Conservation (phyloP, 2,888 invertebrate species). For the Eilema griseolum region DNA sequence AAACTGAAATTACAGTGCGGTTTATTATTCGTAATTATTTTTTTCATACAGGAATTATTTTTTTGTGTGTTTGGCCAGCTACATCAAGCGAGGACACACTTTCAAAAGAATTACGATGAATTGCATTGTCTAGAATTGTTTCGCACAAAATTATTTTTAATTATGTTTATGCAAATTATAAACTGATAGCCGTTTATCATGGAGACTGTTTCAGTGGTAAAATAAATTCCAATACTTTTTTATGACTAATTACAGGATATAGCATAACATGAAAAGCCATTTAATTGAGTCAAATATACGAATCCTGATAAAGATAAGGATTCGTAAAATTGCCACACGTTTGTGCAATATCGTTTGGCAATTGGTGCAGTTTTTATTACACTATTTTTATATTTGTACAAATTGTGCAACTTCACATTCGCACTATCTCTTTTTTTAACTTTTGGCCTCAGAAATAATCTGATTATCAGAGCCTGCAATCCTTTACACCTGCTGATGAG, state of each 20-base stretch:
- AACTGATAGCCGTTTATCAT: constrained; percentile 4
- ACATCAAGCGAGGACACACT: constrained; percentile 9
- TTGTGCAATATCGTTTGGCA: constrained; percentile 2
- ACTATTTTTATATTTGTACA: constrained; percentile 3
- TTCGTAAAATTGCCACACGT: not conserved
- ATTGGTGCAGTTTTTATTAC: not conserved
- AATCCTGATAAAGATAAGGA: too few species aligned
- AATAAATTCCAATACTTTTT: not conserved
- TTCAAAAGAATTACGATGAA: not conserved
- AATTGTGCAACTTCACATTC: not conserved
- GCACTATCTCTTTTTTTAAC: not conserved
- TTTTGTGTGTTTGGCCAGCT: constrained; percentile 6
- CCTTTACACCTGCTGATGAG: too few species aligned
- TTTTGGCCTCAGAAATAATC: too few species aligned
- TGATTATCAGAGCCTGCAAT: too few species aligned
- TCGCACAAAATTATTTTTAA: not conserved
- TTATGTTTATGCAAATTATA: constrained; percentile 1
- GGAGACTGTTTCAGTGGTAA: not conserved
- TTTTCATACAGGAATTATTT: constrained; percentile 6
- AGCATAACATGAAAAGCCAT: too few species aligned
- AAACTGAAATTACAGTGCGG: not conserved
- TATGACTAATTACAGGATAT: not conserved
- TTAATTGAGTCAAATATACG: too few species aligned
- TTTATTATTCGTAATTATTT: not conserved
- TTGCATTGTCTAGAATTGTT: constrained; percentile 1